Base-by-base conservation (phyloP, 2,888 invertebrate species). In the Amiota communis region DNA sequence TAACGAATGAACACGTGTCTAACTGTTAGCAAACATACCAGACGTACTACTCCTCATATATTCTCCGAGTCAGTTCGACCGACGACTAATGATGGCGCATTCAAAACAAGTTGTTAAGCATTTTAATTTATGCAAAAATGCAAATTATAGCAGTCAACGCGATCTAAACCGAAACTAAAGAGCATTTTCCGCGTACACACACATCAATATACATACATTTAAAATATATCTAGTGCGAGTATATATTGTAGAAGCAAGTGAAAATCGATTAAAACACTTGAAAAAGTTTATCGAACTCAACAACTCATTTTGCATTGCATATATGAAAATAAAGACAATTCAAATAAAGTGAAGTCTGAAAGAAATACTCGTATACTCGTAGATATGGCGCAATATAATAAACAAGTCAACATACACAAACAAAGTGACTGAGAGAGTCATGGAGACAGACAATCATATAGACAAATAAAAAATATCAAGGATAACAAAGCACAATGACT, bases 101-200 rank as follows among this genome's bases (percentile, higher is more conserved):
- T 36, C 36, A 36, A 36, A 63, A 63, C 63, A 46, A 65, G 48
- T 65, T 65, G 48, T 49, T n/a, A 17, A 65, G 36, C 65, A 65
- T 48, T 65, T 65, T 83, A 78, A 84, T 82, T 81, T 84, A 83
- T 83, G 84, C 78, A 82, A 78, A 82, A 84, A 79, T 82, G 82
- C 85, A 85, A 85, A 83, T 83, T 83, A 81, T 84, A 81, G 75
- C 81, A 84, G 79, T 79, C 83, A 83, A 83, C 85, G 85, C 86
- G 83, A 4, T 36, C 11, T 23, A 63, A 63, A 59, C 23, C 8
- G 8, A 49, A 65, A 49, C 65, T 82, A 82, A 85, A 82, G 81
- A 80, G 79, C 75, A 59, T 78, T 80, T 82, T 80, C 79, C 82
- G 80, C 63, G 36, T 36, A 46, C 36, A 63, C 23, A 63, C 63